Percentiles rank a stretch among this genome's conserved stretches.
These are phyloP conservation scores for Hyles vespertilio DNA, from an alignment of 1,140 invertebrate species.

Conservation along the genomic window DNA sequence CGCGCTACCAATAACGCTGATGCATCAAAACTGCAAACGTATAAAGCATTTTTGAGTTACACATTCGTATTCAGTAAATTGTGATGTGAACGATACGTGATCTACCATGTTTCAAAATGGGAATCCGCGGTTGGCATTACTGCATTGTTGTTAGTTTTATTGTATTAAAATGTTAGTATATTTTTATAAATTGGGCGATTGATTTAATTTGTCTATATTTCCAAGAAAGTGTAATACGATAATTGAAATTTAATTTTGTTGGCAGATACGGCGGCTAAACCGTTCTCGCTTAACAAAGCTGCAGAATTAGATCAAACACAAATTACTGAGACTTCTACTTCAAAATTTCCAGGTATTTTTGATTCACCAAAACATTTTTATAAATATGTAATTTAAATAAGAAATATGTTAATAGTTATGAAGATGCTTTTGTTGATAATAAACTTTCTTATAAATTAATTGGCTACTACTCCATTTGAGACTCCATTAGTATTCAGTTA, in stretches of 20 bases:
- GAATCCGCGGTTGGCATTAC: conserved; percentile 36
- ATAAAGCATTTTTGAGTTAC: conserved; percentile 1
- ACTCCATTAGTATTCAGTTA: too few species aligned
- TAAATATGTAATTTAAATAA: too few species aligned
- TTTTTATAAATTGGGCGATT: too few species aligned
- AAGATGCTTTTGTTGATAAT: too few species aligned
- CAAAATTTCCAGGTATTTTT: conserved; percentile 22
- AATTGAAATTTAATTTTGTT: conserved; percentile 14
- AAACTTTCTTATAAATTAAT: too few species aligned
- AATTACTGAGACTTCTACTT: conserved; percentile 7
- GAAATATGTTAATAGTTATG: too few species aligned
- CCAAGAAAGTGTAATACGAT: too few species aligned
- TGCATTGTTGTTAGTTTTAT: conserved; percentile 43
- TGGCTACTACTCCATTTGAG: too few species aligned
- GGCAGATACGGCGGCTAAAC: conserved; percentile 38
- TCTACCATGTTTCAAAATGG: conserved; percentile 62
- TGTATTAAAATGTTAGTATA: conserved; percentile 23
- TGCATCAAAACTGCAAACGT: not conserved
- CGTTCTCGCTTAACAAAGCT: conserved; percentile 45
- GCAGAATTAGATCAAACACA: conserved; percentile 31
- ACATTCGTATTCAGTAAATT: not conserved
- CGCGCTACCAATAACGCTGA: not conserved
- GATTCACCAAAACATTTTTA: not conserved
- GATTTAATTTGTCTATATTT: not conserved
- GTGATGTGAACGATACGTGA: conserved; percentile 10